Base-by-base conservation (phyloP, 2,113 vertebrate genomes). In the Kryptolebias marmoratus region DNA sequence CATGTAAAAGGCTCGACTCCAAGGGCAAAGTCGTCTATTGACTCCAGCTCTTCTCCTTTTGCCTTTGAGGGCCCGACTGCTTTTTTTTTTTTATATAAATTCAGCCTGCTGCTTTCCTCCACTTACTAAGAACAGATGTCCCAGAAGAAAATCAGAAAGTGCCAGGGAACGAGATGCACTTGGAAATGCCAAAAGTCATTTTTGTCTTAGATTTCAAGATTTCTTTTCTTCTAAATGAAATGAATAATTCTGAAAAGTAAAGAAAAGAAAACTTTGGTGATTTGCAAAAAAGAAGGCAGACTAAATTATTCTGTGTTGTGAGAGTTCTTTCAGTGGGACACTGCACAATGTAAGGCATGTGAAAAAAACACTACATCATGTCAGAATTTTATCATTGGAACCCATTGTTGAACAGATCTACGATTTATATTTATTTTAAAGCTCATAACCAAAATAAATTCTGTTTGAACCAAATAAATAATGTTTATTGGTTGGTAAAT, bases 11-110 rank as follows among this genome's bases (percentile, higher is more conserved):
- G 70, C 79, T 70, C 61, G 65, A 83, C 73, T 83, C 71, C n/a
- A 5, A 53, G 79, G 68, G 73, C 32, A 67, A 68, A 78, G 50
- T 57, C 57, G 39, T 69, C 67, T 75, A 75, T 56, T 75, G 86
- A 88, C 80, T 85, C 22, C 64, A 22, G 49, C 73, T 66, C 63
- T 32, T 69, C 56, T 65, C 16, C 31, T 22, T 36, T 57, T 61
- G 36, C 31, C 47, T 62, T 86, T 80, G 76, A 65, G 64, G 73
- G 48, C n/a, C 44, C 45, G 60, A 53, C 75, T 69, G 54, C 63
- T 75, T 82, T 88, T 85, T 87, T 55, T 87, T 86, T 81, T 71
- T 50, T 72, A 85, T 87, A 57, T 87, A 85, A 80, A 73, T 50
- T 70, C 58, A 61, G 79, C 28, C 71, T 32, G 31, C 68, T 47